Base-by-base conservation (phyloP, 2,113 vertebrate species). In the Dendrocopos noguchii region DNA sequence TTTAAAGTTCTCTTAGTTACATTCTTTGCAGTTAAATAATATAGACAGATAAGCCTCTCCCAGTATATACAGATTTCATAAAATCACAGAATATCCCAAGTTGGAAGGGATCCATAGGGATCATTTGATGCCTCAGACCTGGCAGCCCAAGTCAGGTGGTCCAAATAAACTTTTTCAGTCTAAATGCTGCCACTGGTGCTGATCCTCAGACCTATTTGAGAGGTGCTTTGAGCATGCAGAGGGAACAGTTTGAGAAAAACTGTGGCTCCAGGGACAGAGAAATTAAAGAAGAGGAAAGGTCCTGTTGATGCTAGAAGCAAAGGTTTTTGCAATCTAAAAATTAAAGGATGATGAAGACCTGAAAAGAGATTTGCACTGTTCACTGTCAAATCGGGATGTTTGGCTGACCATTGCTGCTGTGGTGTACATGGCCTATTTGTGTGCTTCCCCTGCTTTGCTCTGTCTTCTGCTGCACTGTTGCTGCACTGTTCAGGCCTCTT, bases 371-470 rank as follows among this genome's bases (percentile, higher is more conserved):
- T 50, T 77, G 5, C 7, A 5, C 20, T 75, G 29, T 27, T 90
- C 0, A 0, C 9, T 33, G 28, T 73, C 29, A 68, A 47, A 33
- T 46, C 7, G 42, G 22, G 10, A 27, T 72, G 16, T 29, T 55
- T 19, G 52, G 4, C 19, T 82, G 22, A 7, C 36, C 55, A 9
- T 6, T 44, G 15, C 33, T 90, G 46, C n/a, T 39, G 29, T 36
- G 56, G 14, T 76, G 20, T 29, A 2, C 6, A 9, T 22, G 31
- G 27, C 12, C 20, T 5, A 3, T 57, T 36, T 33, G 12, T 33
- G 6, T 73, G 79, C 22, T 71, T 67, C 21, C 11, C 12, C 7
- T 25, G 1, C 53, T 7, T 60, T 64, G 57, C 29, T 63, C 29
- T 52, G n/a, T 71, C 25, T 60, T 80, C 67, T 74, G 63, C 10